Percentiles rank a stretch among this genome's conserved stretches.
Conservation (phyloP, 2,797 vertebrate species). For the Gymnothorax reevesii region DNA sequence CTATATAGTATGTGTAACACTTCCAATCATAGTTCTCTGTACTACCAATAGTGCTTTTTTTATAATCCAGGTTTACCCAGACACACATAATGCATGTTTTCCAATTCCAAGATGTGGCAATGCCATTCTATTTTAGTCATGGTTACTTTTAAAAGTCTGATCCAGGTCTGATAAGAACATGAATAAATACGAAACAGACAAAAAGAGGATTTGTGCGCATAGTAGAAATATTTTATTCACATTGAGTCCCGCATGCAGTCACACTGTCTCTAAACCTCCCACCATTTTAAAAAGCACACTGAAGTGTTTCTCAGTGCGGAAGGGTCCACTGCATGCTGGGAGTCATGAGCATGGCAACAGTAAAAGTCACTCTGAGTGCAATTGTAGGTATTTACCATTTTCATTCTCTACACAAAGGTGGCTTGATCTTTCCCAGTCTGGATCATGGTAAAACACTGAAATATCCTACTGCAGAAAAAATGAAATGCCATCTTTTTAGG, state of each 20-base stretch:
- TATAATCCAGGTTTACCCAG: background rate
- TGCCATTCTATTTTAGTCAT: constrained; percentile 9
- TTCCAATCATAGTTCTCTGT: background rate
- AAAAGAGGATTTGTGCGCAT: background rate
- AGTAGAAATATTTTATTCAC: background rate
- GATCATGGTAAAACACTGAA: constrained; percentile 19
- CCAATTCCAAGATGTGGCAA: background rate
- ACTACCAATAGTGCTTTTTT: background rate
- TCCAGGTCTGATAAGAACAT: background rate
- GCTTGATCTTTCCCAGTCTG: constrained; percentile 40
- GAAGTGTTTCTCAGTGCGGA: constrained; percentile 31
- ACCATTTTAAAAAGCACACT: background rate
- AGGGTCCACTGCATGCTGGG: constrained; percentile 53
- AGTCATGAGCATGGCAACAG: constrained; percentile 60
- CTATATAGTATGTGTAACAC: background rate
- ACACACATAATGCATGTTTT: background rate
- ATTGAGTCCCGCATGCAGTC: background rate
- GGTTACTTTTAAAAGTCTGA: background rate
- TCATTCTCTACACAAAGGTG: constrained; percentile 51
- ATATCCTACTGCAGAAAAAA: background rate
- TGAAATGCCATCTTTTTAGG: background rate
- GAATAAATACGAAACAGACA: background rate
- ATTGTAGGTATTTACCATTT: constrained; percentile 63
- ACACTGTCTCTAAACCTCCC: background rate
- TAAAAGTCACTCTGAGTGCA: constrained; percentile 56